Evolutionary conservation across 1,140 invertebrate species (phyloP).

Genomic region (Odontomachus brunneus): DNA sequence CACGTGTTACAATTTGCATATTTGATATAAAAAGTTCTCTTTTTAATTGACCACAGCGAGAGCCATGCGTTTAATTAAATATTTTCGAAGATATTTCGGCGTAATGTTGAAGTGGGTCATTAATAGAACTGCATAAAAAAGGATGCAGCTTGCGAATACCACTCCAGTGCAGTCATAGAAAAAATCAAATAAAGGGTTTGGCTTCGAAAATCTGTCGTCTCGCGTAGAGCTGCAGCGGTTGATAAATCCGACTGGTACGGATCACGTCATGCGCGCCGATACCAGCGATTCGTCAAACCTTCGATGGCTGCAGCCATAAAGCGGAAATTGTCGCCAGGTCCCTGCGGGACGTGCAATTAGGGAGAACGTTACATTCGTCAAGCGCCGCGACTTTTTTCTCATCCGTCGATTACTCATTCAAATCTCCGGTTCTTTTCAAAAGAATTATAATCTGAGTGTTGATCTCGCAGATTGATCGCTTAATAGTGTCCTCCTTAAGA

Average conservation of each 20-base stretch:
- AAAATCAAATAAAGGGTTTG: constrained; percentile 32
- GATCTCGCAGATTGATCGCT: constrained; percentile 5
- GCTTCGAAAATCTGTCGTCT: constrained; percentile 32
- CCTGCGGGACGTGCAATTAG: constrained; percentile 28
- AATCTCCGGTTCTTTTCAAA: background rate
- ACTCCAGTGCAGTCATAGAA: background rate
- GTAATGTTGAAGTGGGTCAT: constrained; percentile 7
- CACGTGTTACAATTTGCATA: too few species aligned
- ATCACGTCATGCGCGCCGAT: constrained; percentile 33
- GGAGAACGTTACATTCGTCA: constrained; percentile 17
- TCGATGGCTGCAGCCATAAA: constrained; percentile 23
- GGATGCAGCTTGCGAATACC: background rate
- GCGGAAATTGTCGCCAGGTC: constrained; percentile 8
- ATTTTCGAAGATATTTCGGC: background rate
- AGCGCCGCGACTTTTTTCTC: background rate
- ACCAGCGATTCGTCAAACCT: constrained; percentile 29
- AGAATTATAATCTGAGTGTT: background rate
- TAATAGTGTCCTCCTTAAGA: background rate
- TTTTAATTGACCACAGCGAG: background rate
- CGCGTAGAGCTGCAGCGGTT: background rate
- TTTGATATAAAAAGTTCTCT: too few species aligned
- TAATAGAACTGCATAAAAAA: background rate
- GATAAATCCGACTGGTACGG: constrained; percentile 26
- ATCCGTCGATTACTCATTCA: constrained; percentile 12
- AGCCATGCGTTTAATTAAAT: background rate